A percentile compares a stretch with the other conserved stretches of the same genome.
phyloP scores from a whole-genome alignment of 2,113 vertebrate genomes.

The Candoia aspera region DNA sequence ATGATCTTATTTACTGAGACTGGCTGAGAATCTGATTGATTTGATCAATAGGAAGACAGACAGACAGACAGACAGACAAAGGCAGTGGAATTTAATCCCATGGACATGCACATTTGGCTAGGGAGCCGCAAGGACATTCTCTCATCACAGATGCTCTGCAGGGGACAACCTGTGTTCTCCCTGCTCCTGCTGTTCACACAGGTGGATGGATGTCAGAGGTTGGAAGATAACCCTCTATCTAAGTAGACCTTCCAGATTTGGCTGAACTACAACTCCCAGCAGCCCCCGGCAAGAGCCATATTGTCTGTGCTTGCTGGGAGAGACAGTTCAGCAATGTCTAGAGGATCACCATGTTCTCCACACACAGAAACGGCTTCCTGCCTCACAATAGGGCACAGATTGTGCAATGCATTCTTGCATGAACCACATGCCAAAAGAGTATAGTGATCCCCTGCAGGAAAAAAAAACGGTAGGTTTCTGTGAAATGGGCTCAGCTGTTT shows the following conservation, averaged over 20 bases:
- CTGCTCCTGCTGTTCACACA: background rate
- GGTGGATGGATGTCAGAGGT: background rate
- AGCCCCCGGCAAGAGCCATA: background rate
- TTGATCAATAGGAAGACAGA: background rate
- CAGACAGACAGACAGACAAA: background rate
- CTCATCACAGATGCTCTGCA: background rate
- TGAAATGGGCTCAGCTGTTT: background rate
- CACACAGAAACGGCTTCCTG: background rate
- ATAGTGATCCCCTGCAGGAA: background rate
- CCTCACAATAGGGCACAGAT: background rate
- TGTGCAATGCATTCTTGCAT: background rate
- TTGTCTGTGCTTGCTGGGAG: background rate
- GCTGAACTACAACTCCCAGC: background rate
- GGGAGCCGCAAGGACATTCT: background rate
- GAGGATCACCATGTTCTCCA: background rate
- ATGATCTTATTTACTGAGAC: background rate
- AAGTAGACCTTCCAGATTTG: background rate
- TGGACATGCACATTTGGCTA: background rate
- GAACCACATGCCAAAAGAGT: background rate
- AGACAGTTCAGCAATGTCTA: background rate
- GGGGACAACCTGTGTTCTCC: background rate
- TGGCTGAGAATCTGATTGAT: background rate
- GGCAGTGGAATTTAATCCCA: background rate
- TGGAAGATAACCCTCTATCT: background rate
- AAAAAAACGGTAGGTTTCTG: background rate